Conservation (phyloP, 2,888 invertebrate species). For the Amphimallon solstitiale region DNA sequence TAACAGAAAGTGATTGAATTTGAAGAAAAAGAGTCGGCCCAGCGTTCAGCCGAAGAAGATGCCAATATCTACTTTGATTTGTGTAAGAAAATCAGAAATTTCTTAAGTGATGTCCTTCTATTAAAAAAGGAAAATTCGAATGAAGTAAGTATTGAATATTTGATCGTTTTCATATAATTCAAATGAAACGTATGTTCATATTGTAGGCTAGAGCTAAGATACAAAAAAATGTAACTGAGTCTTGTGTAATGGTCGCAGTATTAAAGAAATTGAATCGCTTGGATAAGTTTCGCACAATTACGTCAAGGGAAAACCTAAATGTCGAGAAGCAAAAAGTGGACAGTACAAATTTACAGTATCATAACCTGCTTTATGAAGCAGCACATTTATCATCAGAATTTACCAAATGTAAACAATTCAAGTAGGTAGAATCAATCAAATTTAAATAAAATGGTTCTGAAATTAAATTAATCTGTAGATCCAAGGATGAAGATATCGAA, state of each 20-base stretch:
- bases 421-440: conserved; percentile 64
- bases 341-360: conserved; percentile 87
- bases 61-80: conserved; percentile 73
- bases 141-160: conserved; percentile 66
- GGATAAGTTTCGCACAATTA: conserved; percentile 87
- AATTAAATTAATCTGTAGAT: conserved; percentile 63
- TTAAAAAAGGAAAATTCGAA: conserved; percentile 70
- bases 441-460: too few species aligned
- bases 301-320: conserved; percentile 82
- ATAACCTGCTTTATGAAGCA: conserved; percentile 94
- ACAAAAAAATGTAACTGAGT: conserved; percentile 75
- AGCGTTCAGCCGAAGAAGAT: conserved; percentile 74
- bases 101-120: conserved; percentile 75
- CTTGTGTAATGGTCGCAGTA: conserved; percentile 80
- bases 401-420: conserved; percentile 93
- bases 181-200: too few species aligned
- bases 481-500: conserved; percentile 93
- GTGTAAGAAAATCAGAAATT: conserved; percentile 75
- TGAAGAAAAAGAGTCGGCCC: conserved; percentile 79
- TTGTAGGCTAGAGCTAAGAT: conserved; percentile 70
- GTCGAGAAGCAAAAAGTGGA: conserved; percentile 90
- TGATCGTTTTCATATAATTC: too few species aligned
- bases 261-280: conserved; percentile 90
- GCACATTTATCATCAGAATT: conserved; percentile 94
- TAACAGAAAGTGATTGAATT: conserved; percentile 73